Percentiles rank a stretch among this genome's conserved stretches.
phyloP scores from a whole-genome alignment of 2,797 vertebrate species.

The Pteronotus mesoamericanus region DNA sequence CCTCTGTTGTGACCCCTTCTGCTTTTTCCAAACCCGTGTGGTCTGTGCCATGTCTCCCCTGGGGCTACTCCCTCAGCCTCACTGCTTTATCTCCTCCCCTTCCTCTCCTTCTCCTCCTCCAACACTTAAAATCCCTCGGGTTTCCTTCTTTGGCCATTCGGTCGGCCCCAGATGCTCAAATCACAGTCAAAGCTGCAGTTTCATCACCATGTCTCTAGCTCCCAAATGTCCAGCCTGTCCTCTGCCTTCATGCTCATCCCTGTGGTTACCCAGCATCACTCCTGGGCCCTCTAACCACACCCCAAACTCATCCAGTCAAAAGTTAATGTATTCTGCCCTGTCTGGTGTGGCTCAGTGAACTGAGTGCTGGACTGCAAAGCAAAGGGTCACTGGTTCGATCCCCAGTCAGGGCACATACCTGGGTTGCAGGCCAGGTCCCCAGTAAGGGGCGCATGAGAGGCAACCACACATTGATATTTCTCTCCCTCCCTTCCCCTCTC shows the following conservation, averaged over 20 bases:
- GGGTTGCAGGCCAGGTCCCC: too few relatives aligned
- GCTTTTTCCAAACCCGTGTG: not conserved
- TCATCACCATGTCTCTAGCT: not conserved
- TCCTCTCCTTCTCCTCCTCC: not conserved
- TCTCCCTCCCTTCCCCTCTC: too few relatives aligned
- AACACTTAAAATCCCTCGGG: not conserved
- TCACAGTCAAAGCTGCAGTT: not conserved
- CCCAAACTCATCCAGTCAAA: not conserved
- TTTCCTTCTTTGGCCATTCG: not conserved
- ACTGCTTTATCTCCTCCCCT: too few relatives aligned
- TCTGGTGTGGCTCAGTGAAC: too few relatives aligned
- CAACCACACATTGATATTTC: too few relatives aligned
- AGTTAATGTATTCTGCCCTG: not conserved
- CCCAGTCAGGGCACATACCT: too few relatives aligned
- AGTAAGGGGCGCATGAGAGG: too few relatives aligned
- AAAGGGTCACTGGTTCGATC: too few relatives aligned
- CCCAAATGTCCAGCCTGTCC: too few relatives aligned
- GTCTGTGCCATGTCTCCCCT: not conserved
- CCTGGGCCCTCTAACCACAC: not conserved
- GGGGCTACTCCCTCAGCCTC: not conserved
- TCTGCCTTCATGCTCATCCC: not conserved
- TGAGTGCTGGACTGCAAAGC: too few relatives aligned
- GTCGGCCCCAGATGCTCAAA: not conserved
- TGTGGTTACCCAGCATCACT: not conserved
- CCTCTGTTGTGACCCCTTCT: not conserved